Evolutionary conservation across 2,888 invertebrate species (phyloP), one percentile per base, ranked within the genome.

Genomic region (Luperina nickerlii): DNA sequence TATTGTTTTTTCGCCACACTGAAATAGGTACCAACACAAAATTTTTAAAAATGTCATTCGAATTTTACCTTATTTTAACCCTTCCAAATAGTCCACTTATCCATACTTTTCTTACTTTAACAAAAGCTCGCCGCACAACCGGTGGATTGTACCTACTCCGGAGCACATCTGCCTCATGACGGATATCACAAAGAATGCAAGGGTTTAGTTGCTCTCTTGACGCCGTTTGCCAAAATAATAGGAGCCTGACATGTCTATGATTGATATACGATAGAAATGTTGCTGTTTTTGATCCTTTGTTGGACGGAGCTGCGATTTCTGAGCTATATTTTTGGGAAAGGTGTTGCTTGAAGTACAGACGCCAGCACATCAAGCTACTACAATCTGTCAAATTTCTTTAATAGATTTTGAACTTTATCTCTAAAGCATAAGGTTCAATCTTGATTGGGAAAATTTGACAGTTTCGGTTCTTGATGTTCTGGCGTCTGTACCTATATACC

Each of bases 121-220:
- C 79, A 83, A 81, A 81, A 70, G 69, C 70, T 63, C 13, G 62
- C 70, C 74, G 51, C 75, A 77, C 42, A 85, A 81, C 85, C 77
- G 85, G 74, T 83, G 81, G 60, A 81, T 68, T 76, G 60, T 69
- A 63, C 1, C 9, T 69, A 63, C 57, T 73, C 38, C 66, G 62
- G 38, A 66, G 68, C 84, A 80, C 90, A 89, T 87, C 90, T 89
- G 89, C 79, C 76, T 38, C 27, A 70, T 66, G 70, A 85, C 84
- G 85, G 86, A 82, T 57, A 78, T 63, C 57, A 89, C 87, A 89
- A 89, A 87, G 75, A 81, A 84, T 66, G 79, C 79, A 88, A 90
- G 82, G 85, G 85, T 69, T 69, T 38, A 38, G 62, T 85, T 88
- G 69, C 54, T 87, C 62, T 79, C 72, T 81, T 79, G 70, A 80